Conservation (phyloP, 1,140 invertebrate genomes). For the Saccostrea echinata region DNA sequence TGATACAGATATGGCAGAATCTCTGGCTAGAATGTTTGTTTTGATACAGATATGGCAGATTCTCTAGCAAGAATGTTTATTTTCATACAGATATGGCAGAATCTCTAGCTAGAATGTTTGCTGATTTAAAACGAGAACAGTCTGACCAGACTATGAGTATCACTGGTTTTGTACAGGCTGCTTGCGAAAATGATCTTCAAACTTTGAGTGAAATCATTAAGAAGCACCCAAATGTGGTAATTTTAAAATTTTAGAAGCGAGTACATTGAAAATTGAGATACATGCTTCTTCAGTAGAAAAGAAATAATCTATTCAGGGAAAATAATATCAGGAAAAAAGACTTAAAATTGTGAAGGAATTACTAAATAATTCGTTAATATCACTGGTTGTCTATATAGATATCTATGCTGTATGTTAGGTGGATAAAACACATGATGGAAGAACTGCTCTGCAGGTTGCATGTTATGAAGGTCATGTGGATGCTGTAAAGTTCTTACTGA, state of each 20-base stretch:
- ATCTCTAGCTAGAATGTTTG: constrained; percentile 54
- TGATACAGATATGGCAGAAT: neutral
- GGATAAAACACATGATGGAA: constrained; percentile 52
- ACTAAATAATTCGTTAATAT: too few relatives aligned
- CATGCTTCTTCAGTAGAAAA: too few relatives aligned
- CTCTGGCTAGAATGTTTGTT: too few relatives aligned
- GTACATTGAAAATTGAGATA: too few relatives aligned
- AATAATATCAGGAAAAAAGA: too few relatives aligned
- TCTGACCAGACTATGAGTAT: constrained; percentile 20
- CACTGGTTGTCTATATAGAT: too few relatives aligned
- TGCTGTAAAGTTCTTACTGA: constrained; percentile 56
- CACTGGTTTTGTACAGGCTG: constrained; percentile 54
- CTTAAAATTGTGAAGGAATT: too few relatives aligned
- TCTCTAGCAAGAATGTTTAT: too few relatives aligned
- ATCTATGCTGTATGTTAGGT: constrained; percentile 53
- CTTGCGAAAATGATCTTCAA: constrained; percentile 54
- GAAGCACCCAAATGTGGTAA: constrained; percentile 53
- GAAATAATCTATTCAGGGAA: too few relatives aligned
- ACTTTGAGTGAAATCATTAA: constrained; percentile 55
- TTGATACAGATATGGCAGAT: too few relatives aligned
- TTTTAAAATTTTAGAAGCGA: too few relatives aligned
- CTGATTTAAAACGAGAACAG: constrained; percentile 46
- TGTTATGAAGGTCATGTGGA: constrained; percentile 59
- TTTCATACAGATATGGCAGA: constrained; percentile 53
- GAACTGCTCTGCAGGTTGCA: constrained; percentile 63